Evolutionary conservation across 2,888 invertebrate species (phyloP).

Genomic region (Melieria crassipennis): DNA sequence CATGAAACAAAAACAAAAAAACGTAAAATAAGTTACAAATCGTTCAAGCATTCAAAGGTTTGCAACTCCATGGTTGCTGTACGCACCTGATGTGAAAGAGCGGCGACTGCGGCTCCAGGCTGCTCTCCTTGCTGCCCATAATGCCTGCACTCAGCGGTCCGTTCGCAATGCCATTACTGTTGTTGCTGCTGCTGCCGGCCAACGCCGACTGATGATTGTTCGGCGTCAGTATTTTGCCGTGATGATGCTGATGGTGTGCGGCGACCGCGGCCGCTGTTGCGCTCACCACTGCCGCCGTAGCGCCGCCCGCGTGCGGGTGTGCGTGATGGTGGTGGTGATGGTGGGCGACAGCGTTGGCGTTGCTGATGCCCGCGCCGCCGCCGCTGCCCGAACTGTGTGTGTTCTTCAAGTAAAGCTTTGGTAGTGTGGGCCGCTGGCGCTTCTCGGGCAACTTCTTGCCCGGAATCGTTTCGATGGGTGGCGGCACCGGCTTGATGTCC

Average conservation of each 20-base stretch:
- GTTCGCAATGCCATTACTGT: slow-evolving; percentile 49
- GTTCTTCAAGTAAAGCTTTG: slow-evolving; percentile 80
- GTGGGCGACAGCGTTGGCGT: slow-evolving; percentile 33
- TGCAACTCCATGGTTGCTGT: background rate
- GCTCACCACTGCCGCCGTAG: slow-evolving; percentile 47
- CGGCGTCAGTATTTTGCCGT: slow-evolving; percentile 57
- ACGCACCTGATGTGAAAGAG: slow-evolving; percentile 66
- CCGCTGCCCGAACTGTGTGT: slow-evolving; percentile 55
- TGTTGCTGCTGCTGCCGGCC: slow-evolving; percentile 72
- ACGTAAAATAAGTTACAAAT: background rate
- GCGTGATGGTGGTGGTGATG: slow-evolving; percentile 41
- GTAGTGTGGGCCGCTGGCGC: slow-evolving; percentile 76
- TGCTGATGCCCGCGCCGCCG: slow-evolving; percentile 43
- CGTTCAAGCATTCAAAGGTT: too few species aligned
- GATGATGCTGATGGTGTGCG: slow-evolving; percentile 47
- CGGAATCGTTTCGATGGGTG: slow-evolving; percentile 91
- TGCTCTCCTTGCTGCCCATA: slow-evolving; percentile 55
- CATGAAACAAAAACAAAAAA: slow-evolving; percentile 26
- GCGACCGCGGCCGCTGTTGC: slow-evolving; percentile 49
- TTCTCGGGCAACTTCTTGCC: slow-evolving; percentile 84
- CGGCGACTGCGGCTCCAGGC: slow-evolving; percentile 66
- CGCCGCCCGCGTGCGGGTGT: slow-evolving; percentile 39
- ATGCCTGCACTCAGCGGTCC: slow-evolving; percentile 68
- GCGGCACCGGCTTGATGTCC: slow-evolving; percentile 84
- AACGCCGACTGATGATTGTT: slow-evolving; percentile 55